phyloP scores from a whole-genome alignment of 1,140 invertebrate species.

The Pseudomyrmex dendroicus region DNA sequence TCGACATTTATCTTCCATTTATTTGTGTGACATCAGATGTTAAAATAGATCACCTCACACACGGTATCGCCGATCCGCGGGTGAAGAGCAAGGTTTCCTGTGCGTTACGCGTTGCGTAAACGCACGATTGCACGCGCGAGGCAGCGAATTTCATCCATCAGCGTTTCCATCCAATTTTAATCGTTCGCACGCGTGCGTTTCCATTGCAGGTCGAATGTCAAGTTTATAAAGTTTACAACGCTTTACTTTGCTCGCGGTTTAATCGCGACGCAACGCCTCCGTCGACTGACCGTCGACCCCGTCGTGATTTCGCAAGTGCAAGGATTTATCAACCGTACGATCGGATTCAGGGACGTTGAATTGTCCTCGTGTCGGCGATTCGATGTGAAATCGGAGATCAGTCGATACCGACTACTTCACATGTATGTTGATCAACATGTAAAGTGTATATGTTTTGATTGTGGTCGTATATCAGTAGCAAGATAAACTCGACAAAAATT shows the following conservation, averaged over 20 bases:
- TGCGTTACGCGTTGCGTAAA: slow-evolving; percentile 60
- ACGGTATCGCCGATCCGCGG: background rate
- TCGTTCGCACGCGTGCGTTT: slow-evolving; percentile 58
- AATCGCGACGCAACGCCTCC: slow-evolving; percentile 28
- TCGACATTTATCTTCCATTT: slow-evolving; percentile 36
- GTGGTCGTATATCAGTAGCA: too few relatives aligned
- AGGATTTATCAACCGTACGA: slow-evolving; percentile 43
- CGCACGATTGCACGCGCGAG: slow-evolving; percentile 18
- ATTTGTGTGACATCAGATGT: slow-evolving; percentile 31
- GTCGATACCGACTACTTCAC: too few relatives aligned
- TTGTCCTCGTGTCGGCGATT: slow-evolving; percentile 14
- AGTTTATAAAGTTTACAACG: slow-evolving; percentile 35
- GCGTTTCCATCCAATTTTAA: slow-evolving; percentile 66
- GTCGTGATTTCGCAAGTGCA: slow-evolving; percentile 52
- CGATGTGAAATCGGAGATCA: background rate
- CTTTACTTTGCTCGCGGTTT: background rate
- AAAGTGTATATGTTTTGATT: too few relatives aligned
- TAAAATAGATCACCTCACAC: slow-evolving; percentile 10
- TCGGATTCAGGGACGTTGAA: slow-evolving; percentile 33
- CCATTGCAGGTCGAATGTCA: slow-evolving; percentile 67
- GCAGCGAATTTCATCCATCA: slow-evolving; percentile 33
- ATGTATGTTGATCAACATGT: too few relatives aligned
- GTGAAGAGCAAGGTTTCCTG: slow-evolving; percentile 50
- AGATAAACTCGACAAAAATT: too few relatives aligned
- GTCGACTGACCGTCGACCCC: slow-evolving; percentile 47